phyloP scores from a whole-genome alignment of 2,888 invertebrate species.

The Entomobrya proxima region DNA sequence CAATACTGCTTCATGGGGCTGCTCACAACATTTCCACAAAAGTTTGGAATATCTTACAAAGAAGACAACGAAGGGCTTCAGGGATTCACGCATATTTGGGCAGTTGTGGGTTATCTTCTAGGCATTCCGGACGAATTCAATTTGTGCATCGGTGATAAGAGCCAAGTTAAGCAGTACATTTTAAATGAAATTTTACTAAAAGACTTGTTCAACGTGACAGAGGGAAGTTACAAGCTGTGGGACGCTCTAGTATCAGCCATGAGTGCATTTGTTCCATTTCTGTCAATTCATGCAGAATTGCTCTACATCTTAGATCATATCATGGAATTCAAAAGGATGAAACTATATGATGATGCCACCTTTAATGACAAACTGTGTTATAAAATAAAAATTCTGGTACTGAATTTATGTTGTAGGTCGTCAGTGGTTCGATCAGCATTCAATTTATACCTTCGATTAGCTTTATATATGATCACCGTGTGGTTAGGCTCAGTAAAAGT shows the following conservation, averaged over 20 bases:
- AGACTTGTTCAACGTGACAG: conserved; percentile 51
- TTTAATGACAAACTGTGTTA: conserved; percentile 64
- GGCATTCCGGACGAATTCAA: conserved; percentile 73
- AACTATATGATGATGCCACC: neutral
- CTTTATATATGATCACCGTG: conserved; percentile 16
- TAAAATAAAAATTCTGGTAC: conserved; percentile 46
- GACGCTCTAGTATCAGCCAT: conserved; percentile 64
- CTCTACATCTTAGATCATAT: conserved; percentile 51
- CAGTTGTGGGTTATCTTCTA: conserved; percentile 71
- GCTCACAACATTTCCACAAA: conserved; percentile 81
- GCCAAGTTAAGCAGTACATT: conserved; percentile 26
- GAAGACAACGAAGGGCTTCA: conserved; percentile 44
- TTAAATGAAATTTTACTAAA: conserved; percentile 66
- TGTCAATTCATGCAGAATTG: conserved; percentile 65
- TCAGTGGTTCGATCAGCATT: conserved; percentile 21
- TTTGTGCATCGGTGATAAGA: conserved; percentile 59
- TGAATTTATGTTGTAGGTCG: conserved; percentile 33
- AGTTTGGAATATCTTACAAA: conserved; percentile 66
- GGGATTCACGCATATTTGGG: conserved; percentile 74
- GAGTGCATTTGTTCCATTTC: conserved; percentile 66
- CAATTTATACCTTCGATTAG: conserved; percentile 61
- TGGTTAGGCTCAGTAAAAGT: neutral
- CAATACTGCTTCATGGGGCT: conserved; percentile 92
- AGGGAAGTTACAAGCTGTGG: conserved; percentile 65
- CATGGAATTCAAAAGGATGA: neutral